Evolutionary conservation across 2,888 invertebrate species (phyloP).

Genomic region (Amiota minor): DNA sequence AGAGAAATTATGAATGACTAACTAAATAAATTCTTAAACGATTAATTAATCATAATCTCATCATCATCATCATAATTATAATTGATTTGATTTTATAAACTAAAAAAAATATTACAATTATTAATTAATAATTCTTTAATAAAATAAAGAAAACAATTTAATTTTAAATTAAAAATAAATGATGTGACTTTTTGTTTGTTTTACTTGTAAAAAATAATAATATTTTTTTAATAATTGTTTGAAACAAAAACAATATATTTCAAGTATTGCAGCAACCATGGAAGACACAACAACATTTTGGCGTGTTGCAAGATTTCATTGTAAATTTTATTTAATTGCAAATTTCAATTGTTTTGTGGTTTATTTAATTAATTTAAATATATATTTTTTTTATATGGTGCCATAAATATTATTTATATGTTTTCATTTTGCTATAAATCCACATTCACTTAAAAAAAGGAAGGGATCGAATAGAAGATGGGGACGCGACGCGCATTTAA

Average conservation of each 20-base stretch:
- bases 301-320: conserved; percentile 37
- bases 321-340: conserved; percentile 45
- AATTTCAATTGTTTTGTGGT: conserved; percentile 27
- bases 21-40: conserved; percentile 12
- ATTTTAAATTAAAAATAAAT: conserved; percentile 5
- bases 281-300: conserved; percentile 54
- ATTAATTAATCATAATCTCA: conserved; percentile 26
- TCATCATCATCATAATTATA: no score
- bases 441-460: not conserved
- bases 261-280: conserved; percentile 69
- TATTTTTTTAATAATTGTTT: conserved; percentile 26
- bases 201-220: conserved; percentile 20
- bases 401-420: conserved; percentile 38
- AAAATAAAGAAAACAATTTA: conserved; percentile 33
- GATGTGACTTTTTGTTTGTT: conserved; percentile 22
- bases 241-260: conserved; percentile 46
- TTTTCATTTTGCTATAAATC: not conserved
- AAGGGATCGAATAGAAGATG: no score
- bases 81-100: not conserved
- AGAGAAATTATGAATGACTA: conserved; percentile 15
- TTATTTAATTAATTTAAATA: conserved; percentile 33
- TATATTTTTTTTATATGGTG: conserved; percentile 26
- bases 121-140: conserved; percentile 45
- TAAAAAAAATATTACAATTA: not conserved
- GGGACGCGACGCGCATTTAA: not conserved